A percentile compares a stretch with the other conserved stretches of the same genome.
Evolutionary conservation across 2,113 vertebrate genomes (phyloP).

Genomic region (Oostethus manadensis): DNA sequence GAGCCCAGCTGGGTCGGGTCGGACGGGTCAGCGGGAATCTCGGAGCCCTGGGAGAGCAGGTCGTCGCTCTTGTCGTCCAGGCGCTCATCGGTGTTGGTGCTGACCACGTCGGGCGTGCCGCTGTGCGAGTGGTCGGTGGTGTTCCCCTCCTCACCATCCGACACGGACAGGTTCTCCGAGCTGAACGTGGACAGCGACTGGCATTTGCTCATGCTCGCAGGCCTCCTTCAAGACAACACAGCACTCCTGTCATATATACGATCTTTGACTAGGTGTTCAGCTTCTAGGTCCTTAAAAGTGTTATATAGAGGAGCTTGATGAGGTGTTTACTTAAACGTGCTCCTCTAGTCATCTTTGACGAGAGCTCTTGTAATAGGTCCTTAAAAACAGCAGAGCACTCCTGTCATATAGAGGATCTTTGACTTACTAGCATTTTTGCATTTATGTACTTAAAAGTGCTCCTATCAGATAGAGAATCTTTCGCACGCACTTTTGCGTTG

Average conservation of each 20-base stretch:
- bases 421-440: no score
- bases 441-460: no score
- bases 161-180: conserved; percentile 84
- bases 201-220: conserved; percentile 79
- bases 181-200: conserved; percentile 89
- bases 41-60: conserved; percentile 83
- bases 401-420: no score
- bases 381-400: conserved; percentile 27
- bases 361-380: no score
- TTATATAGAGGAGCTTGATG: no score
- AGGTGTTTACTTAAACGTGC: no score
- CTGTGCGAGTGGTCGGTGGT: conserved; percentile 88
- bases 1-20: conserved; percentile 72
- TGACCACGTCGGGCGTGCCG: conserved; percentile 86
- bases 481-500: no score
- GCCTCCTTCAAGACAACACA: conserved; percentile 61
- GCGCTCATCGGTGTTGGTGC: conserved; percentile 87
- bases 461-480: no score
- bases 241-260: no score
- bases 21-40: conserved; percentile 80
- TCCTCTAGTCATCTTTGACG: no score
- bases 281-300: no score
- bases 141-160: conserved; percentile 88
- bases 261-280: no score
- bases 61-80: conserved; percentile 86